Conservation (phyloP, 2,113 vertebrate species). For the Campylomormyrus numenius region DNA sequence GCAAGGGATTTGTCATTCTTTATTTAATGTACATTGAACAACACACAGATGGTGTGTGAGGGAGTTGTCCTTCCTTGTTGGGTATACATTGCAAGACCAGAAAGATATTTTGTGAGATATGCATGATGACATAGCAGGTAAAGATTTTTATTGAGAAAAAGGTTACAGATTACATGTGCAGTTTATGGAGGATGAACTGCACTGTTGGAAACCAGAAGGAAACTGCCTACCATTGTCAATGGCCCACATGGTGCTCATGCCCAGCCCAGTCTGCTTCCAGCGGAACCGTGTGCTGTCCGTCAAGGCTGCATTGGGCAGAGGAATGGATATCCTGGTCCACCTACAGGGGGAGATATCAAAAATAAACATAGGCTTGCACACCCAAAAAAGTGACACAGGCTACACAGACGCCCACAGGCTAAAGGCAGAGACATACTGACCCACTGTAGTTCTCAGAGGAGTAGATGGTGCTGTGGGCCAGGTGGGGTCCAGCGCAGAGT, state of each 20-base stretch:
- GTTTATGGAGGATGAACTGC: not conserved
- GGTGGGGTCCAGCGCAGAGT: slow-evolving; percentile 82
- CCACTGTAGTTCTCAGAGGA: slow-evolving; percentile 96
- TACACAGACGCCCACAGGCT: not conserved
- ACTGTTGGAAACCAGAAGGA: not conserved
- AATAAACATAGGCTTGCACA: not conserved
- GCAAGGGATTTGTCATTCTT: not conserved
- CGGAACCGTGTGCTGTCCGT: slow-evolving; percentile 83
- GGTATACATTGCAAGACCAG: not conserved
- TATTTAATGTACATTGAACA: not conserved
- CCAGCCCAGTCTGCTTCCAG: slow-evolving; percentile 82
- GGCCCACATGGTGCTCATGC: slow-evolving; percentile 90
- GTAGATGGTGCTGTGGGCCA: slow-evolving; percentile 93
- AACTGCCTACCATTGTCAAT: slow-evolving; percentile 81
- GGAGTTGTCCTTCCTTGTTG: not conserved
- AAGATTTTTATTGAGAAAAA: not conserved
- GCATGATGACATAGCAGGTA: not conserved
- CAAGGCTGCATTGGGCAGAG: slow-evolving; percentile 86
- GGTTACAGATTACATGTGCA: not conserved
- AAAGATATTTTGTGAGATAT: not conserved
- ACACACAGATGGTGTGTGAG: not conserved
- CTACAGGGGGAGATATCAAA: slow-evolving; percentile 50
- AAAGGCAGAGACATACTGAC: slow-evolving; percentile 48
- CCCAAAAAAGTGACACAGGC: not conserved
- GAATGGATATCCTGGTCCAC: slow-evolving; percentile 91